Percentiles rank a stretch among this genome's conserved stretches.
These are phyloP conservation scores for Melanargia galathea DNA, from an alignment of 2,888 invertebrate genomes.

Conservation along the genomic window DNA sequence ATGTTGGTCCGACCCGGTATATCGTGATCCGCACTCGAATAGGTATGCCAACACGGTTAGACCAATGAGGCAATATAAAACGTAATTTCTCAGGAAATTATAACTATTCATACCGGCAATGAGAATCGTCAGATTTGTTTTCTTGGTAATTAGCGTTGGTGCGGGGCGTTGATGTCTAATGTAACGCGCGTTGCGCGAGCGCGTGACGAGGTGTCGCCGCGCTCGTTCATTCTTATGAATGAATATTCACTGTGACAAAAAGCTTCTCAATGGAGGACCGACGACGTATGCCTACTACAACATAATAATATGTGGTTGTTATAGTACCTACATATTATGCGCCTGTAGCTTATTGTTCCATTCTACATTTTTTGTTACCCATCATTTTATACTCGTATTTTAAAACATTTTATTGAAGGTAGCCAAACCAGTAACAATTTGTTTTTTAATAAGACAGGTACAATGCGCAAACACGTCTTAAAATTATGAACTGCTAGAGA, in stretches of 20 bases:
- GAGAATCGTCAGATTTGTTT: conserved; percentile 34
- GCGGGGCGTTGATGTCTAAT: conserved; percentile 59
- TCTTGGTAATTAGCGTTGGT: conserved; percentile 40
- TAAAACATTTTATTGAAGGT: too few relatives aligned
- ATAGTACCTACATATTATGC: neutral
- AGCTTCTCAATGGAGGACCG: conserved; percentile 40
- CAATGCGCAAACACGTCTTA: too few relatives aligned
- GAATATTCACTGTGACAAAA: conserved; percentile 52
- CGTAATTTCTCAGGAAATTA: conserved; percentile 20
- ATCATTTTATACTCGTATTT: too few relatives aligned
- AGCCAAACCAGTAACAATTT: neutral
- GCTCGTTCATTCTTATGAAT: conserved; percentile 49
- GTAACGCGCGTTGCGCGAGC: conserved; percentile 49
- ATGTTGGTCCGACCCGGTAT: too few relatives aligned
- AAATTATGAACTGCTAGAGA: neutral
- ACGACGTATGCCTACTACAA: conserved; percentile 23
- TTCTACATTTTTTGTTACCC: neutral
- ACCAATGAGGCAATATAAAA: conserved; percentile 29
- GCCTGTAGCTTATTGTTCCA: neutral
- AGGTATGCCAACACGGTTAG: too few relatives aligned
- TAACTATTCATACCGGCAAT: conserved; percentile 32
- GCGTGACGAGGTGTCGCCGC: conserved; percentile 48
- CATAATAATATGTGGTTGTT: conserved; percentile 1
- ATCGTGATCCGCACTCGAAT: too few relatives aligned
- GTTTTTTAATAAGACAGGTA: conserved; percentile 4